phyloP scores from a whole-genome alignment of 2,113 vertebrate genomes.

The Protobothrops mucrosquamatus region DNA sequence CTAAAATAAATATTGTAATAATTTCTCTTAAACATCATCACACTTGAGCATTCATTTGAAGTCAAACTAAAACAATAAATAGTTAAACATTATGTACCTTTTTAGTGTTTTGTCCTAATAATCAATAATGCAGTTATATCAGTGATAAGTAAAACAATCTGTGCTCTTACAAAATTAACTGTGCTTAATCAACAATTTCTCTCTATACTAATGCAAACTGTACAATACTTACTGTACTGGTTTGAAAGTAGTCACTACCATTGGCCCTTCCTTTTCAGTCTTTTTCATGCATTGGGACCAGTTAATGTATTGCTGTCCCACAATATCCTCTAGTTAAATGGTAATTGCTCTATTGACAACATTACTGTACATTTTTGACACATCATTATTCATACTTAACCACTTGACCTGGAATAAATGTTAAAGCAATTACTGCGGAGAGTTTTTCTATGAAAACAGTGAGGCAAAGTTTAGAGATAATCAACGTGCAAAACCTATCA shows the following conservation, averaged over 20 bases:
- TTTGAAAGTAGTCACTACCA: slow-evolving; percentile 67
- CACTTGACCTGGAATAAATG: slow-evolving; percentile 92
- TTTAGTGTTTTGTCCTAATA: slow-evolving; percentile 58
- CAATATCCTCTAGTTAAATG: slow-evolving; percentile 83
- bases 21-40: neutral
- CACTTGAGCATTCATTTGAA: neutral
- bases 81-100: slow-evolving; percentile 33
- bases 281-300: slow-evolving; percentile 75
- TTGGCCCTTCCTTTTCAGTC: slow-evolving; percentile 75
- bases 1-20: neutral
- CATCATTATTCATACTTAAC: slow-evolving; percentile 92
- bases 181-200: slow-evolving; percentile 73
- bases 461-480: slow-evolving; percentile 84
- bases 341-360: slow-evolving; percentile 90
- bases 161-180: slow-evolving; percentile 61
- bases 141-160: slow-evolving; percentile 39
- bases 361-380: slow-evolving; percentile 87
- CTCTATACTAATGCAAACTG: slow-evolving; percentile 57
- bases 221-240: slow-evolving; percentile 54
- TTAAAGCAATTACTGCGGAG: slow-evolving; percentile 89
- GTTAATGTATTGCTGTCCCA: slow-evolving; percentile 83
- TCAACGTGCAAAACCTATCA: slow-evolving; percentile 82
- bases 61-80: slow-evolving; percentile 30
- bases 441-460: slow-evolving; percentile 83
- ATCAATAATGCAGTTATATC: slow-evolving; percentile 53